Percentiles rank a stretch among this genome's conserved stretches.
These are phyloP conservation scores for Belonocnema kinseyi DNA, from an alignment of 1,140 invertebrate genomes.

Conservation along the genomic window DNA sequence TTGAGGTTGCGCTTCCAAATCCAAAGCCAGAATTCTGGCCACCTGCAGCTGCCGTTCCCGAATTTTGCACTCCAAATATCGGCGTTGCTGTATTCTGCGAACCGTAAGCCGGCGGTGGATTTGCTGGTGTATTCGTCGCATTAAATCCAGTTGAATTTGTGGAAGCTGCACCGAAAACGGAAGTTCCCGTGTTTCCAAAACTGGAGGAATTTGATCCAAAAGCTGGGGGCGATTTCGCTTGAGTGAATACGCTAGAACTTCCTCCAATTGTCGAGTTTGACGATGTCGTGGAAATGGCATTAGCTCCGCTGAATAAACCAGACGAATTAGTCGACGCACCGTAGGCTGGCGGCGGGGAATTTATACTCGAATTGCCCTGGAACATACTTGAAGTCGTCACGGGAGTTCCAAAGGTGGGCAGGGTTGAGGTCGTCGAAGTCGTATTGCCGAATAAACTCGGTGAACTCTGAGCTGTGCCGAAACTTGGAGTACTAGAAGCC, in stretches of 20 bases:
- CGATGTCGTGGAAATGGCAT: conserved; percentile 13
- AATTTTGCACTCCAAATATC: neutral
- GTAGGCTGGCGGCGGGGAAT: neutral
- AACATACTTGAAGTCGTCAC: conserved; percentile 26
- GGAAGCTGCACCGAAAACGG: conserved; percentile 25
- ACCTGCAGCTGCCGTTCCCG: neutral
- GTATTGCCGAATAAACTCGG: conserved; percentile 42
- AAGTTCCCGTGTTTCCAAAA: conserved; percentile 19
- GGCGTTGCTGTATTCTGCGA: neutral
- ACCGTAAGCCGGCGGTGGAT: conserved; percentile 21
- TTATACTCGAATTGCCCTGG: neutral
- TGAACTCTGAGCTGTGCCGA: neutral
- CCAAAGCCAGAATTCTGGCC: conserved; percentile 9
- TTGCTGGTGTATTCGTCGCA: neutral
- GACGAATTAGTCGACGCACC: neutral
- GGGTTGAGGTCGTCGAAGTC: conserved; percentile 11
- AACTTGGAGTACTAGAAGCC: neutral
- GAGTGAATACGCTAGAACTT: conserved; percentile 15
- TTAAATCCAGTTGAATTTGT: conserved; percentile 10
- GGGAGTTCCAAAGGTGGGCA: conserved; percentile 28
- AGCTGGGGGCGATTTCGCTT: conserved; percentile 32
- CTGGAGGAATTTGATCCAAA: conserved; percentile 38
- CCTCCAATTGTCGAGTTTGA: conserved; percentile 17
- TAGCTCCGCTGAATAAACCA: neutral
- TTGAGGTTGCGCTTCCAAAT: neutral